A percentile compares a stretch with the other conserved stretches of the same genome.
Evolutionary conservation across 1,140 invertebrate genomes (phyloP).

Genomic region (Nephila pilipes): DNA sequence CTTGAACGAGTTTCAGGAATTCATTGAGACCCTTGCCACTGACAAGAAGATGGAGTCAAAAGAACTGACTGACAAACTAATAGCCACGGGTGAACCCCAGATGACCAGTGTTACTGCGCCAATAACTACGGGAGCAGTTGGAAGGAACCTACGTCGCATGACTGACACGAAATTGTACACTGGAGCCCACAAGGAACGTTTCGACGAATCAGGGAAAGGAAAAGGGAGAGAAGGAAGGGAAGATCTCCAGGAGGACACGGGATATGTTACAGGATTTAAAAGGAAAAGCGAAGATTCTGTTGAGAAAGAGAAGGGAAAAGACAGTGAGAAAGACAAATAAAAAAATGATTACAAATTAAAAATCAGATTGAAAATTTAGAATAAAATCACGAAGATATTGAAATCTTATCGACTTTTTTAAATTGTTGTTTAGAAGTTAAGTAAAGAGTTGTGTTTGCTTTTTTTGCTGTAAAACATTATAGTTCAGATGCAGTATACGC

Average conservation of each 20-base stretch:
- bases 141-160: conserved; percentile 88
- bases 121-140: not conserved
- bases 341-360: not conserved
- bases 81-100: not conserved
- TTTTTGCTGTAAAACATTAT: too few species aligned
- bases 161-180: conserved; percentile 95
- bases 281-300: conserved; percentile 86
- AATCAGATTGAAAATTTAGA: too few species aligned
- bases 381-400: too few species aligned
- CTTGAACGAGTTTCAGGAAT: conserved; percentile 17
- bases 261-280: conserved; percentile 95
- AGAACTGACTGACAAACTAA: not conserved
- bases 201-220: conserved; percentile 91
- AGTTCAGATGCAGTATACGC: too few species aligned
- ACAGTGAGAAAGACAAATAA: not conserved
- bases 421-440: too few species aligned
- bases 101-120: not conserved
- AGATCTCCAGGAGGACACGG: conserved; percentile 88
- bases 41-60: conserved; percentile 18
- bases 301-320: conserved; percentile 82
- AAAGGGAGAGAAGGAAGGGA: conserved; percentile 93
- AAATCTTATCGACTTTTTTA: too few species aligned
- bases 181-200: conserved; percentile 93
- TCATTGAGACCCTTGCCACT: not conserved
- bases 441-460: too few species aligned